phyloP scores from a whole-genome alignment of 2,888 invertebrate genomes.

The Pristionchus fissidentatus region DNA sequence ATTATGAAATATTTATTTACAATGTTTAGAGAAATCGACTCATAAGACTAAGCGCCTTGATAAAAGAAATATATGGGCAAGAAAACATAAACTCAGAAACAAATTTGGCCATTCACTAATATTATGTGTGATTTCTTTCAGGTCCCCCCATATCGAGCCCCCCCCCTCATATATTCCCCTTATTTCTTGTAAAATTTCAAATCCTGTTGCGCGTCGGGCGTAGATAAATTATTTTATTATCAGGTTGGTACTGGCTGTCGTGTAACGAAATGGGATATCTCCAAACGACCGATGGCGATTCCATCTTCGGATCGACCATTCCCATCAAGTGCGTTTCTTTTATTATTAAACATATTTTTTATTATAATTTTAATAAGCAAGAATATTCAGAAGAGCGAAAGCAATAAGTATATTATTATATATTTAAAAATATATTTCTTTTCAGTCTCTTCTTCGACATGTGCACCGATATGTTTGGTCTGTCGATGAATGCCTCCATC shows the following conservation, averaged over 20 bases:
- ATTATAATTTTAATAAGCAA: too few species aligned
- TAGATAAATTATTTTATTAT: neutral
- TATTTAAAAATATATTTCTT: neutral
- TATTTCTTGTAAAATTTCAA: too few species aligned
- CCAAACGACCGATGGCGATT: slow-evolving; percentile 67
- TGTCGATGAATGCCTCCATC: slow-evolving; percentile 52
- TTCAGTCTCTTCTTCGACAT: slow-evolving; percentile 65
- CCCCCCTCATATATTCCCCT: neutral
- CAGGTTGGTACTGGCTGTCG: slow-evolving; percentile 69
- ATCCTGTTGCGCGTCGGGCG: too few species aligned
- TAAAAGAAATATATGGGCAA: too few species aligned
- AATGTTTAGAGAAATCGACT: too few species aligned
- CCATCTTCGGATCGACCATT: slow-evolving; percentile 63
- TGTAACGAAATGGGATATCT: slow-evolving; percentile 70
- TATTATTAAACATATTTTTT: too few species aligned
- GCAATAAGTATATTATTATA: neutral
- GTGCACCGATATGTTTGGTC: slow-evolving; percentile 67
- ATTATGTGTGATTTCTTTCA: neutral
- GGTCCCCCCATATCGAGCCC: neutral
- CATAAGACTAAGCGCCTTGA: too few species aligned
- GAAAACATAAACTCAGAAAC: too few species aligned
- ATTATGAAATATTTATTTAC: too few species aligned
- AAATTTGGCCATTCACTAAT: too few species aligned
- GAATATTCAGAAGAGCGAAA: neutral
- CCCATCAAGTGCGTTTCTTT: slow-evolving; percentile 57